phyloP scores from a whole-genome alignment of 2,113 vertebrate species.

The Macaca mulatta region DNA sequence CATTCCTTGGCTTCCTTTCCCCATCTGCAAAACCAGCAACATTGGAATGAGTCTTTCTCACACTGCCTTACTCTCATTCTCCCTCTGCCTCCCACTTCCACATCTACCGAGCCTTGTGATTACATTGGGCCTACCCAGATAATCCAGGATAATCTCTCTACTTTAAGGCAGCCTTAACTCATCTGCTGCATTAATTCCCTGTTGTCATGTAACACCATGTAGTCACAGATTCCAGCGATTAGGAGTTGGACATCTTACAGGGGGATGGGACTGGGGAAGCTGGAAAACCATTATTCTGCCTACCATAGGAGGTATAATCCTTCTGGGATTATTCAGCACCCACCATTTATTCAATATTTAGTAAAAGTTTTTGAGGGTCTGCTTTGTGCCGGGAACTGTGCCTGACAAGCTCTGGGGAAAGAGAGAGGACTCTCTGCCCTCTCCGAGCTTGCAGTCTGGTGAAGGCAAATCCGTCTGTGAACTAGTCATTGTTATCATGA shows the following conservation, averaged over 20 bases:
- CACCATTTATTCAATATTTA: background rate
- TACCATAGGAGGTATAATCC: background rate
- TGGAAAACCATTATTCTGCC: background rate
- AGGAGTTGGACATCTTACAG: background rate
- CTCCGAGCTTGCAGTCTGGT: background rate
- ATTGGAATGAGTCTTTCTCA: background rate
- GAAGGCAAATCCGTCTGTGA: background rate
- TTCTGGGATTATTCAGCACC: background rate
- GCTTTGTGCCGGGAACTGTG: background rate
- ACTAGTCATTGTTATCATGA: accelerated
- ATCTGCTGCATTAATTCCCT: background rate
- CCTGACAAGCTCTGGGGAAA: background rate
- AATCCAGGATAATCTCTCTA: background rate
- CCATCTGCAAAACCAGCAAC: background rate
- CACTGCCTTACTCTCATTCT: background rate
- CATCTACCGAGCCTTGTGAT: background rate
- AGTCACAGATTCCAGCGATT: background rate
- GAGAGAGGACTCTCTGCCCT: background rate
- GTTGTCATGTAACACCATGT: background rate
- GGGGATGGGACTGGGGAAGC: background rate
- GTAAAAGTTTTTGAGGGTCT: background rate
- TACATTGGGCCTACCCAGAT: background rate
- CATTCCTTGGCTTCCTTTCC: background rate
- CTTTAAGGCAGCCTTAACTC: background rate
- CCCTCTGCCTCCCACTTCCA: background rate